Evolutionary conservation across 1,140 invertebrate genomes (phyloP).

Genomic region (Coenobita brevimanus): DNA sequence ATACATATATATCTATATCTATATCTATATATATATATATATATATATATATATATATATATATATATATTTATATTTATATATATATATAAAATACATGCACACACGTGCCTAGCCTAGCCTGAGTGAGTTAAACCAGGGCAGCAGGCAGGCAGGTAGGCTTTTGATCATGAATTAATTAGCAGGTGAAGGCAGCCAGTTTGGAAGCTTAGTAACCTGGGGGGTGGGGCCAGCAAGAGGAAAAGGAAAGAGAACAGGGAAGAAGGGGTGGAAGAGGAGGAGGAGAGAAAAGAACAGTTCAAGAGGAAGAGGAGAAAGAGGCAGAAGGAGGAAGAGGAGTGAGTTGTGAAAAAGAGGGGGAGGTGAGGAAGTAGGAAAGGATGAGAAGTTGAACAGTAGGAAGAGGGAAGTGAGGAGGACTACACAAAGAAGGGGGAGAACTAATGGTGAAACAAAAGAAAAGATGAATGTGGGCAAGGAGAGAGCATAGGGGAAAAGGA

Average conservation of each 20-base stretch:
- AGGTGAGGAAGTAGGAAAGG: too few relatives aligned
- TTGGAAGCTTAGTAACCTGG: not conserved
- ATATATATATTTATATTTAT: not conserved
- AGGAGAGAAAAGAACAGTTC: not conserved
- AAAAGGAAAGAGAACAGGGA: not conserved
- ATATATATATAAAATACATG: too few relatives aligned
- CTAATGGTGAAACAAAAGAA: too few relatives aligned
- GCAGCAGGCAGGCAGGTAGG: not conserved
- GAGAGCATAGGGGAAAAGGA: too few relatives aligned
- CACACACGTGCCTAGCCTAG: too few relatives aligned
- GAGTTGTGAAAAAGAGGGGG: not conserved
- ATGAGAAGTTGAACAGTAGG: too few relatives aligned
- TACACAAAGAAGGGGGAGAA: too few relatives aligned
- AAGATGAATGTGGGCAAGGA: too few relatives aligned
- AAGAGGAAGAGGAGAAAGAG: slow-evolving; percentile 22
- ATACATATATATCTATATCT: too few relatives aligned
- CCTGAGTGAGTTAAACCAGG: not conserved
- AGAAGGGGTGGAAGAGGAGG: not conserved
- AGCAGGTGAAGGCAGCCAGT: not conserved
- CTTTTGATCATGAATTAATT: not conserved
- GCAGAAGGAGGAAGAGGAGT: slow-evolving; percentile 5
- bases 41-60: slow-evolving; percentile 20
- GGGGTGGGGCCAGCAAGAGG: not conserved
- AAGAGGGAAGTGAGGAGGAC: too few relatives aligned
- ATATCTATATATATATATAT: too few relatives aligned